Percentiles rank a stretch among this genome's conserved stretches.
Conservation (phyloP, 2,888 invertebrate species). For the Sphaerophoria taeniata region DNA sequence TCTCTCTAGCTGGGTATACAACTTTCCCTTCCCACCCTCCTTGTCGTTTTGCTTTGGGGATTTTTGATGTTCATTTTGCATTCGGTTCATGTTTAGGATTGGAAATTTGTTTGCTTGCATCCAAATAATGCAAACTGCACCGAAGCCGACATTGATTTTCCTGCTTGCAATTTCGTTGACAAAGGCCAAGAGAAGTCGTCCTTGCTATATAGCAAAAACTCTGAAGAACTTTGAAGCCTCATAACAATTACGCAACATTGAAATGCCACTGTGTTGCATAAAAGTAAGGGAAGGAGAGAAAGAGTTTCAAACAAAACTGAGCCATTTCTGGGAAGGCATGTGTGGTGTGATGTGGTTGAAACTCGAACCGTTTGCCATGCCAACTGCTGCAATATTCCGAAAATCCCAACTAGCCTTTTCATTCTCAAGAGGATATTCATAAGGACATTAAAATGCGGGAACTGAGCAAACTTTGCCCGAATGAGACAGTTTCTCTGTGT, state of each 20-base stretch:
- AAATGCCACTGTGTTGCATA: conserved; percentile 50
- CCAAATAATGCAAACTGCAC: conserved; percentile 65
- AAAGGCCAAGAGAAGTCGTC: not conserved
- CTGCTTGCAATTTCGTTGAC: not conserved
- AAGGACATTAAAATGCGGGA: conserved; percentile 70
- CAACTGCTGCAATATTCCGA: conserved; percentile 48
- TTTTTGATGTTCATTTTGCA: conserved; percentile 49
- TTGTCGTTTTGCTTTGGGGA: conserved; percentile 14
- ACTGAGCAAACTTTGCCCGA: conserved; percentile 49
- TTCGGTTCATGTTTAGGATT: conserved; percentile 21
- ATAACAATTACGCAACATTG: conserved; percentile 69
- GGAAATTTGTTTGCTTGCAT: conserved; percentile 68
- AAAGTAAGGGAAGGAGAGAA: conserved; percentile 3
- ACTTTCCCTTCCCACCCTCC: not conserved
- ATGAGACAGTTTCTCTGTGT: conserved; percentile 61
- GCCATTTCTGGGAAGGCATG: conserved; percentile 50
- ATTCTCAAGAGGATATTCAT: conserved; percentile 68
- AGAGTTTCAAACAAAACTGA: conserved; percentile 44
- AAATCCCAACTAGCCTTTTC: conserved; percentile 58
- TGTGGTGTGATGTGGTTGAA: conserved; percentile 34
- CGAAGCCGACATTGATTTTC: conserved; percentile 22
- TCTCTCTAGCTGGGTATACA: not conserved
- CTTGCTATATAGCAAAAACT: not conserved
- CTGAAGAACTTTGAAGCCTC: conserved; percentile 46
- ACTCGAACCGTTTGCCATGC: not conserved